Base-by-base conservation (phyloP, 1,140 invertebrate species). In the Bombyx mandarina region DNA sequence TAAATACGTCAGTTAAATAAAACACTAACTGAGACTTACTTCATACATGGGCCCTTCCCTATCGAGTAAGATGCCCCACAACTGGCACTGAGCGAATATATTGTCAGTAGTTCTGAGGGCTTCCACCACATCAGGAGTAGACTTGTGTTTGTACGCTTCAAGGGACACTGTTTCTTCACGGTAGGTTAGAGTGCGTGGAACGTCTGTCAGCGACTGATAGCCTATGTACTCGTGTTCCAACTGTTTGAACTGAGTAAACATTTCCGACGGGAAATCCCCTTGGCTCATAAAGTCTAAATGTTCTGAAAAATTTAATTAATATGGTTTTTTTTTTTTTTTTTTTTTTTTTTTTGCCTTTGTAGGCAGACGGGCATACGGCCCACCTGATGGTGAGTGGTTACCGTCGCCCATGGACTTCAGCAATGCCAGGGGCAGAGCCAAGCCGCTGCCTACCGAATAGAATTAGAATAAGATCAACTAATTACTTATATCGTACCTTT, bases 131-230 rank as follows among this genome's bases (percentile, higher is more conserved):
- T 96, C 94, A 63, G 88, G 88, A 0, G 93, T 93, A 10, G 93
- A 89, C 72, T 92, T 58, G 51, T 89, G 75, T 58, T 87, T 79
- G 64, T 88, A 92, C 60, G 88, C 45, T 66, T 90, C 66, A 58
- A 82, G 69, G 57, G 67, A 72, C 6, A 82, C 26, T 9, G 58
- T 61, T 51, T 75, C 69, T 57, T 89, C 88, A 42, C 74, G 64
- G 64, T 83, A 82, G 18, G 92, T 90, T 7, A 94, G 84, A 3
- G 94, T 92, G 73, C 93, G 93, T n/a, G 97, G 96, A 7, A 99
- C 95, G 89, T 99, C 97, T 1, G 97, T 98, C n/a, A 99, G 90
- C 83, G 96, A 98, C 88, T 98, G 96, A 88, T 98, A 99, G 51
- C 96, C 96, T 77, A 96, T 95, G 76, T 96, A 97, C 76, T 97